These are phyloP conservation scores for Yoshiicerus persimilis DNA, from an alignment of 1,140 invertebrate genomes.

Conservation along the genomic window DNA sequence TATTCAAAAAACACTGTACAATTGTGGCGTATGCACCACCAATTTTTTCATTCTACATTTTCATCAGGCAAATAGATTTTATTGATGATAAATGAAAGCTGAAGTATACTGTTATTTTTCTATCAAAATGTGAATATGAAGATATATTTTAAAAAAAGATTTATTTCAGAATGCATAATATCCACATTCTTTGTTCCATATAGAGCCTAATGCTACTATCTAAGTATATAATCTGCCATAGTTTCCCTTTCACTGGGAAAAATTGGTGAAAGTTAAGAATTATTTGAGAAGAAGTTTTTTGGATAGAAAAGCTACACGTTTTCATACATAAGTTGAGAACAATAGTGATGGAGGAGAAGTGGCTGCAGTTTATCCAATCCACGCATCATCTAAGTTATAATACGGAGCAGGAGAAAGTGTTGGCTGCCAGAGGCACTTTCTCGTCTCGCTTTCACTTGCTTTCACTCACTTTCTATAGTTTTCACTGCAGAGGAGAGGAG, in stretches of 20 bases:
- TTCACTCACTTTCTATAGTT: background rate
- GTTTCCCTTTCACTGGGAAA: background rate
- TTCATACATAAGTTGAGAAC: conserved; percentile 7
- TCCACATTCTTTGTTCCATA: too few relatives aligned
- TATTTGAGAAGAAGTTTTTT: background rate
- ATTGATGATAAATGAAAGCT: too few relatives aligned
- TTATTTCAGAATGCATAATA: too few relatives aligned
- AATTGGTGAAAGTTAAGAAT: background rate
- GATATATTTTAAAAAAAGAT: too few relatives aligned
- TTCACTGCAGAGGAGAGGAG: background rate
- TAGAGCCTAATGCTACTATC: background rate
- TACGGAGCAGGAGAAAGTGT: background rate
- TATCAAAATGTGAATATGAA: too few relatives aligned
- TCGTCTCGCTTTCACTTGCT: background rate
- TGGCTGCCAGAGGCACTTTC: conserved; percentile 4
- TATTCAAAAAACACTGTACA: too few relatives aligned
- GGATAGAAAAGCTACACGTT: background rate
- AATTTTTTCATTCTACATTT: too few relatives aligned
- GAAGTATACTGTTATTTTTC: too few relatives aligned
- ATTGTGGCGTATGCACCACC: too few relatives aligned
- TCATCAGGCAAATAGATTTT: too few relatives aligned
- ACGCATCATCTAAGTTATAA: conserved; percentile 17
- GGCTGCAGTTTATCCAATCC: background rate
- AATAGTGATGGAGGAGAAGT: conserved; percentile 6
- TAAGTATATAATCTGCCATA: too few relatives aligned